A percentile compares a stretch with the other conserved stretches of the same genome.
Evolutionary conservation across 1,140 invertebrate genomes (phyloP).

Genomic region (Triops longicaudatus): DNA sequence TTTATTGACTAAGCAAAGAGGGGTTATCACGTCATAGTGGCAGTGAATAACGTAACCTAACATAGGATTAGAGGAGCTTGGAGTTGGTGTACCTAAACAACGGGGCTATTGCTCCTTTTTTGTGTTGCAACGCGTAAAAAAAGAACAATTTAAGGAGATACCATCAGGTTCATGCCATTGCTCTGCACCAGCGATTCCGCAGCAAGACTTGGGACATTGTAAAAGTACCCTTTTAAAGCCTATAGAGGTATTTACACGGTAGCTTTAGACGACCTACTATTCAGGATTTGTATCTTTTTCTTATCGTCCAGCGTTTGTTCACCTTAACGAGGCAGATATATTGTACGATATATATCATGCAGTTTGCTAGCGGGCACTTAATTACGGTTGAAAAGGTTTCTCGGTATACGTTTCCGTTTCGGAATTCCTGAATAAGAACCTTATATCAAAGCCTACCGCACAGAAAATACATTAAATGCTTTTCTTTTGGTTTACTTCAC

Average conservation of each 20-base stretch:
- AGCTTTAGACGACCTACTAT: too few species aligned
- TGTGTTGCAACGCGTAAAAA: neutral
- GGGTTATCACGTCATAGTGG: neutral
- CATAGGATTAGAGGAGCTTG: neutral
- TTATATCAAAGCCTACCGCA: too few species aligned
- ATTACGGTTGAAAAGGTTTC: too few species aligned
- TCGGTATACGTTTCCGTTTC: too few species aligned
- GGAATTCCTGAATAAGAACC: too few species aligned
- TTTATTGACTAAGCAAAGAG: neutral
- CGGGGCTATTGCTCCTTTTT: neutral
- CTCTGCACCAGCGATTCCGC: neutral
- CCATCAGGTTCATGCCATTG: neutral
- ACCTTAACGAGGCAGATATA: too few species aligned
- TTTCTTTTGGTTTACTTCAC: conserved; percentile 16
- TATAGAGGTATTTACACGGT: too few species aligned
- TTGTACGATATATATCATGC: too few species aligned
- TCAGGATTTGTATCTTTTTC: too few species aligned
- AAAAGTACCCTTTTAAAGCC: too few species aligned
- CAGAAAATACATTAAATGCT: neutral
- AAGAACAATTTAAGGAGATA: neutral
- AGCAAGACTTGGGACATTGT: neutral
- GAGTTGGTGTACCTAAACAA: neutral
- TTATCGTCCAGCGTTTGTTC: too few species aligned
- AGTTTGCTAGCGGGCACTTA: too few species aligned
- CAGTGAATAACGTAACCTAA: neutral